Conservation (phyloP, 2,113 vertebrate species). For the Nothocercus nigrocapillus region DNA sequence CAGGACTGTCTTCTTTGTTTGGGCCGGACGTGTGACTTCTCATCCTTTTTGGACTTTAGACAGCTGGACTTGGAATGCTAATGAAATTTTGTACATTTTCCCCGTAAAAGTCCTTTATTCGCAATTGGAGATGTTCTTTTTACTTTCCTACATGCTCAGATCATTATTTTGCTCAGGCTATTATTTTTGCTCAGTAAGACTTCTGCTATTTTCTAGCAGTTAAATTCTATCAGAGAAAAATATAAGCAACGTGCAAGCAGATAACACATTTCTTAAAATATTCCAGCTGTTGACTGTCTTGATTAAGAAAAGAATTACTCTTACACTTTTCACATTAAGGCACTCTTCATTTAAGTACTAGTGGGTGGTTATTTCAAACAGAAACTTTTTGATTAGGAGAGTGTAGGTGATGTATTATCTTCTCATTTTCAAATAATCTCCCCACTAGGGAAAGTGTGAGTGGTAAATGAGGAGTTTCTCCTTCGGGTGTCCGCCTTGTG, state of each 20-base stretch:
- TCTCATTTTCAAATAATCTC: conserved; percentile 51
- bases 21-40: neutral
- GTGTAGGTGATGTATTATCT: conserved; percentile 39
- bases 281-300: neutral
- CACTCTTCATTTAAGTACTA: conserved; percentile 5
- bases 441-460: conserved; percentile 18
- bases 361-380: conserved; percentile 32
- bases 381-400: conserved; percentile 25
- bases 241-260: neutral
- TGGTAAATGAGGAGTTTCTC: conserved; percentile 46
- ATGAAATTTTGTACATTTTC: neutral
- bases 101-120: neutral
- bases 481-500: neutral
- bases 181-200: neutral
- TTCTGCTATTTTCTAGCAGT: neutral
- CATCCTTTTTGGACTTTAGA: neutral
- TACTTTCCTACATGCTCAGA: neutral
- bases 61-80: neutral
- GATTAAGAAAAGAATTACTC: neutral
- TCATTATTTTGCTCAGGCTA: neutral
- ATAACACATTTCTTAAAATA: neutral
- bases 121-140: neutral
- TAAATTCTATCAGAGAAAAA: conserved; percentile 2
- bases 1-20: neutral
- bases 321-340: conserved; percentile 6